A percentile compares a stretch with the other conserved stretches of the same genome.
Evolutionary conservation across 2,888 invertebrate species (phyloP).

Genomic region (Plagodis pulveraria): DNA sequence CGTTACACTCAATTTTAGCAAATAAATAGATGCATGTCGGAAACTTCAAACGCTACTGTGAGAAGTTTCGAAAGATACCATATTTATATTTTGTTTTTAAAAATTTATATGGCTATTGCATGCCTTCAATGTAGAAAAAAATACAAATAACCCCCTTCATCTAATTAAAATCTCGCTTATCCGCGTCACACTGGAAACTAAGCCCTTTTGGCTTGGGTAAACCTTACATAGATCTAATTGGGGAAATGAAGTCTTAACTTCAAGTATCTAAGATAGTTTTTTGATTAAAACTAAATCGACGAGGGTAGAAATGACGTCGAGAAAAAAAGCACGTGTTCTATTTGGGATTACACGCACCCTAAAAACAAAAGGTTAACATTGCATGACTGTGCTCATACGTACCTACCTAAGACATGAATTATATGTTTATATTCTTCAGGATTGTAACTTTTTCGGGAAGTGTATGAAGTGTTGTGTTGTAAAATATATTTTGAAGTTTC

Average conservation of each 20-base stretch:
- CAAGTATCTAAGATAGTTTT: conserved; percentile 46
- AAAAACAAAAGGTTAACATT: conserved; percentile 79
- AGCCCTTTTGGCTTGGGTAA: conserved; percentile 66
- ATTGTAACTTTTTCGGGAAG: no score
- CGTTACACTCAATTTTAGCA: no score
- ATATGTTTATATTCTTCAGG: neutral
- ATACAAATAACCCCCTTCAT: conserved; percentile 57
- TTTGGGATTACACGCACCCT: conserved; percentile 80
- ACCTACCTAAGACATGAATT: conserved; percentile 7
- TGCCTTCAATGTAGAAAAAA: conserved; percentile 24
- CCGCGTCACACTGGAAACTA: conserved; percentile 77
- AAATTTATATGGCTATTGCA: no score
- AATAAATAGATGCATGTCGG: no score
- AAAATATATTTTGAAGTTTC: no score
- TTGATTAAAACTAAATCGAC: conserved; percentile 26
- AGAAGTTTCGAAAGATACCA: no score
- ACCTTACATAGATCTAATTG: conserved; percentile 46
- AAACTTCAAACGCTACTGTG: no score
- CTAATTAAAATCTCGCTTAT: conserved; percentile 81
- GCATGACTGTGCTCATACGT: conserved; percentile 43
- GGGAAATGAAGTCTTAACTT: conserved; percentile 43
- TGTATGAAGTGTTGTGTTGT: no score
- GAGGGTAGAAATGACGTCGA: conserved; percentile 63
- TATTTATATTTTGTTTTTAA: no score
- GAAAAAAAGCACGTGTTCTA: conserved; percentile 84